These are phyloP conservation scores for Anastrepha ludens DNA, from an alignment of 1,140 invertebrate species.

Conservation along the genomic window DNA sequence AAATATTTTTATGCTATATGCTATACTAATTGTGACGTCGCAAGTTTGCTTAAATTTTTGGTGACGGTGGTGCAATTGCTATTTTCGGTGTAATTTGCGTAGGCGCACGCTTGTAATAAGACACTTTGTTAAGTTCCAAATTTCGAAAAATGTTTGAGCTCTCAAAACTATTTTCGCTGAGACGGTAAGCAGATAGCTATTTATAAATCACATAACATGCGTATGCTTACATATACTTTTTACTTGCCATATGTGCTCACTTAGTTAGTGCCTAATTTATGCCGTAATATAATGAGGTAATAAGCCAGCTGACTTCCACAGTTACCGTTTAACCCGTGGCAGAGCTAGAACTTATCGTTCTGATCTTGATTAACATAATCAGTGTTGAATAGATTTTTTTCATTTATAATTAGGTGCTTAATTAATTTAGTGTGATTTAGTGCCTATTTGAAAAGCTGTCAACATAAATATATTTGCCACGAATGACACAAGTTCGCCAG, in stretches of 20 bases:
- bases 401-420: not conserved
- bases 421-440: not conserved
- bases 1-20: not conserved
- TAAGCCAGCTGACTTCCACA: conserved; percentile 23
- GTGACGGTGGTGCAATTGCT: not conserved
- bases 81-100: conserved; percentile 60
- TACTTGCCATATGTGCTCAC: not conserved
- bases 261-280: not conserved
- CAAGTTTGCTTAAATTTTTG: not conserved
- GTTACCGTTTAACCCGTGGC: conserved; percentile 24
- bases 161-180: conserved; percentile 69
- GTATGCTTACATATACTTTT: not conserved
- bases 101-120: not conserved
- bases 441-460: not conserved
- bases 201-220: conserved; percentile 24
- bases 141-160: conserved; percentile 66
- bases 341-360: conserved; percentile 37
- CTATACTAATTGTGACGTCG: not conserved
- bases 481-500: conserved; percentile 6
- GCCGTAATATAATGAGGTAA: conserved; percentile 52
- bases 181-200: conserved; percentile 64
- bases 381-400: too few species aligned
- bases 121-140: not conserved
- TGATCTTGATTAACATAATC: conserved; percentile 11
- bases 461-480: not conserved